These are phyloP conservation scores for Agriopis aurantiaria DNA, from an alignment of 2,888 invertebrate species.

Conservation along the genomic window DNA sequence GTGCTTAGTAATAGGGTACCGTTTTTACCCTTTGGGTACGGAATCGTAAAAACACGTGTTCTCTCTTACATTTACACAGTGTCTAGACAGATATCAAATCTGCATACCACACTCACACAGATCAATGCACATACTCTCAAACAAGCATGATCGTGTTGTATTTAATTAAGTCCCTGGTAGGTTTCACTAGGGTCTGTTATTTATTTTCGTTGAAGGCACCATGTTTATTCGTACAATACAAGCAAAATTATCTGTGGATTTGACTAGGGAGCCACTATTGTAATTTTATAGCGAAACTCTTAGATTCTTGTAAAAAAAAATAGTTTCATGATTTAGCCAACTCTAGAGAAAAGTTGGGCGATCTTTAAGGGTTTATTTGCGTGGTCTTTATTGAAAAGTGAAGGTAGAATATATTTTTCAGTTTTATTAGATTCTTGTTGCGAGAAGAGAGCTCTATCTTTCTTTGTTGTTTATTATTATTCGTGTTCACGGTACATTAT, in stretches of 20 bases:
- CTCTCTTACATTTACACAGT: not conserved
- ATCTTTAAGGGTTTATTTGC: constrained; percentile 51
- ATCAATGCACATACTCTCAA: constrained; percentile 22
- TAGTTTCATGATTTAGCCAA: not conserved
- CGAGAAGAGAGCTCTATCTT: too few relatives aligned
- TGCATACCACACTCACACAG: constrained; percentile 6
- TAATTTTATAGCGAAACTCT: not conserved
- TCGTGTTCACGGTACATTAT: too few relatives aligned
- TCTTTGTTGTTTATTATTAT: too few relatives aligned
- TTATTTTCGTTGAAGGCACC: constrained; percentile 59
- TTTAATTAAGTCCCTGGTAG: constrained; percentile 60
- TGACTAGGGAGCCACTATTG: not conserved
- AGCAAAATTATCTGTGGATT: not conserved
- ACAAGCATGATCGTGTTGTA: constrained; percentile 52
- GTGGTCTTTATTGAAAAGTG: constrained; percentile 56
- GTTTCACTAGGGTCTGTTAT: constrained; percentile 54
- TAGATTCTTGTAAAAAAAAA: not conserved
- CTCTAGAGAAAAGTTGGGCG: not conserved
- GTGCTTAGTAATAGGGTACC: too few relatives aligned
- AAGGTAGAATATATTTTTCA: constrained; percentile 39
- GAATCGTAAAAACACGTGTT: too few relatives aligned
- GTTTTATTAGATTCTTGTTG: constrained; percentile 29
- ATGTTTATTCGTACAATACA: constrained; percentile 55
- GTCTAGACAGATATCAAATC: constrained; percentile 1
- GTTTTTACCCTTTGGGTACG: too few relatives aligned